Conservation (phyloP, 1,140 invertebrate genomes). For the Probaryconus sp. region DNA sequence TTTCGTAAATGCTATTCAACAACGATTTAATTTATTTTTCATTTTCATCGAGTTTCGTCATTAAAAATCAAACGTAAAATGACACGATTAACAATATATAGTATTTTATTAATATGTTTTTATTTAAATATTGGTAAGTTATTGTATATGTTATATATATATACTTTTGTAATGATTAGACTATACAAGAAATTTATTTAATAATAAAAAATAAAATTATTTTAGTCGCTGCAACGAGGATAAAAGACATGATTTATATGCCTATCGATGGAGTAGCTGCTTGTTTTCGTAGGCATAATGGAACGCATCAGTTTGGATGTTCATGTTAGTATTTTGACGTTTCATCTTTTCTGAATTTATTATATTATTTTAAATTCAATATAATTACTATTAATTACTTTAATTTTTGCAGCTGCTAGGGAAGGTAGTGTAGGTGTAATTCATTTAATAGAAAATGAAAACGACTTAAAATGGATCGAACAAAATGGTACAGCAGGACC, state of each 20-base stretch:
- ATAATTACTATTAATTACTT: not conserved
- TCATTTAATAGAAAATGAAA: constrained; percentile 82
- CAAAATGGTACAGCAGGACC: constrained; percentile 83
- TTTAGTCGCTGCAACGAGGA: constrained; percentile 78
- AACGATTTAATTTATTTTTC: constrained; percentile 10
- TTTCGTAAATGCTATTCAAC: constrained; percentile 46
- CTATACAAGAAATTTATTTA: constrained; percentile 2
- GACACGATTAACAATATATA: constrained; percentile 19
- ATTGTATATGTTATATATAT: constrained; percentile 29
- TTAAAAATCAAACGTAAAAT: constrained; percentile 27
- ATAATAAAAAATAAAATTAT: not conserved
- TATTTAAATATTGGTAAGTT: constrained; percentile 47
- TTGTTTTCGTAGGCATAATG: constrained; percentile 93
- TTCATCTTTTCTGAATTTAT: not conserved
- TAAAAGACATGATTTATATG: constrained; percentile 89
- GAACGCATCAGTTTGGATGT: constrained; percentile 95
- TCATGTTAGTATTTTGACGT: constrained; percentile 83
- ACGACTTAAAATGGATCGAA: constrained; percentile 86
- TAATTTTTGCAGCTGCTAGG: constrained; percentile 78
- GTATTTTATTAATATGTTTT: constrained; percentile 28
- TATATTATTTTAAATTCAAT: not conserved
- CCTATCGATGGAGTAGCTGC: constrained; percentile 83
- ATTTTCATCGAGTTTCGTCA: not conserved
- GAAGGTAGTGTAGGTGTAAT: constrained; percentile 91
- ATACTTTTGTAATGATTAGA: constrained; percentile 1